Conservation (phyloP, 1,140 invertebrate genomes). For the Gryllus bimaculatus region DNA sequence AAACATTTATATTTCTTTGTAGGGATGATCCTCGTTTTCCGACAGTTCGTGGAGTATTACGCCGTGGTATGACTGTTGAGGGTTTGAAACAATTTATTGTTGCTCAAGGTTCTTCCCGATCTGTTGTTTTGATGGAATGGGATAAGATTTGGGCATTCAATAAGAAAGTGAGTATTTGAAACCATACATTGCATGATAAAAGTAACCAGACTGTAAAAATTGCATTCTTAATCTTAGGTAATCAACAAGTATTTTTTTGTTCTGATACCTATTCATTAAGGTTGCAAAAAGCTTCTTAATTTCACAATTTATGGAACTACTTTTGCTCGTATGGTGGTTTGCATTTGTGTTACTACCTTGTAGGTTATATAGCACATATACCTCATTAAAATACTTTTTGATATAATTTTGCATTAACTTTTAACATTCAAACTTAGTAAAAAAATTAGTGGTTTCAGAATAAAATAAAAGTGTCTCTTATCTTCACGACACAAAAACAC, state of each 20-base stretch:
- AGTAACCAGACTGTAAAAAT: not conserved
- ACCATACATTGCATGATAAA: not conserved
- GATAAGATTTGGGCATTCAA: constrained; percentile 99
- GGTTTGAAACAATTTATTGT: constrained; percentile 96
- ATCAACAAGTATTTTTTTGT: not conserved
- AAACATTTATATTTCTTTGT: constrained; percentile 21
- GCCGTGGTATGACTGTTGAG: constrained; percentile 94
- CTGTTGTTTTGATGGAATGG: constrained; percentile 99
- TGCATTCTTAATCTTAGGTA: not conserved
- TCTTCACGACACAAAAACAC: too few species aligned
- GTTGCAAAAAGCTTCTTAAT: too few species aligned
- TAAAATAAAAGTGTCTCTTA: too few species aligned
- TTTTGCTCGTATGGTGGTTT: too few species aligned
- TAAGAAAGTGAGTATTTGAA: constrained; percentile 66
- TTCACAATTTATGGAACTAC: too few species aligned
- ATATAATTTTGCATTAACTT: too few species aligned
- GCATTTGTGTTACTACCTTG: too few species aligned
- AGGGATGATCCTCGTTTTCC: constrained; percentile 98
- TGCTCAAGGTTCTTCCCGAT: constrained; percentile 95
- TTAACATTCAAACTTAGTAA: too few species aligned
- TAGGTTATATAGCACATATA: too few species aligned
- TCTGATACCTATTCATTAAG: too few species aligned
- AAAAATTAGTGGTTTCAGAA: too few species aligned
- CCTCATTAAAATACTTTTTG: too few species aligned
- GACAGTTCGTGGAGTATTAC: constrained; percentile 90